Evolutionary conservation across 53 echinoderm and acorn worm species (phyloP).

Genomic region (Echinarachnius parma): DNA sequence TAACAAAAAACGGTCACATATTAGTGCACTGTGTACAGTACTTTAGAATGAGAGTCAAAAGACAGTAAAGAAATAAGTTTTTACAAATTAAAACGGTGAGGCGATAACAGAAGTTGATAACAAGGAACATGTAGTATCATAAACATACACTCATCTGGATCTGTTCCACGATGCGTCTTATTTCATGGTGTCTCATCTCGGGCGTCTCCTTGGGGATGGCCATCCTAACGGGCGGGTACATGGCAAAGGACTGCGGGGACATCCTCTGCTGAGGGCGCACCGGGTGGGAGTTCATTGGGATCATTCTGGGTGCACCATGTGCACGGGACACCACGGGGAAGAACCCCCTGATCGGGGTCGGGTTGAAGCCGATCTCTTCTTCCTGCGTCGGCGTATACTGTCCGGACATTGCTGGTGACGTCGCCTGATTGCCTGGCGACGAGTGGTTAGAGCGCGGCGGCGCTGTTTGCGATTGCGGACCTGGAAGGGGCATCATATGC

Average conservation of each 20-base stretch:
- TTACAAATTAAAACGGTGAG: too few species aligned
- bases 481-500: not conserved
- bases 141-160: constrained; percentile 37
- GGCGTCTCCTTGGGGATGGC: constrained; percentile 21
- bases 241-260: constrained; percentile 8
- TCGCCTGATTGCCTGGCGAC: not conserved
- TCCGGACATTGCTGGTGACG: constrained; percentile 7
- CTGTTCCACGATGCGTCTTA: constrained; percentile 31
- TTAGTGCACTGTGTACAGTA: too few species aligned
- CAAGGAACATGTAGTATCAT: too few species aligned
- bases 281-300: not conserved
- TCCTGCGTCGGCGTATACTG: constrained; percentile 6
- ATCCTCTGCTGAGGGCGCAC: constrained; percentile 28
- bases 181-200: constrained; percentile 36
- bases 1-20: too few species aligned
- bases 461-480: not conserved
- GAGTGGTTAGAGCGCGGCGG: constrained; percentile 8
- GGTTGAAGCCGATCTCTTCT: constrained; percentile 25
- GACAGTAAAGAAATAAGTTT: too few species aligned
- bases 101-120: too few species aligned
- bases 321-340: not conserved
- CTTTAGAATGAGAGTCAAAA: too few species aligned
- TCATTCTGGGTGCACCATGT: not conserved
- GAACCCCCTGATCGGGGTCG: constrained; percentile 34
- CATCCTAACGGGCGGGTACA: constrained; percentile 17